Evolutionary conservation across 2,888 invertebrate genomes (phyloP).

Genomic region (Furcula furcula): DNA sequence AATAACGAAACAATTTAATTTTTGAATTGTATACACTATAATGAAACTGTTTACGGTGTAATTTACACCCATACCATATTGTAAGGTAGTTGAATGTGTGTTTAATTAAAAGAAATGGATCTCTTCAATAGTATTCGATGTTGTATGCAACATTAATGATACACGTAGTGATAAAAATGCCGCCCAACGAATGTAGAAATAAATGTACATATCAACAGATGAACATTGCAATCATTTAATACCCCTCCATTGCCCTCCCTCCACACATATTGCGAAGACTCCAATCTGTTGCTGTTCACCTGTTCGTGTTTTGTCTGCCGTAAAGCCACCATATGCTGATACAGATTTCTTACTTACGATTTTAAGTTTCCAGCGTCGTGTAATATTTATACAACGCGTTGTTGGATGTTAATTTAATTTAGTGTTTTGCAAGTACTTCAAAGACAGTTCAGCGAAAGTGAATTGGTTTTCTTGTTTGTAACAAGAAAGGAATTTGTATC

Average conservation of each 20-base stretch:
- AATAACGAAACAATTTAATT: too few species aligned
- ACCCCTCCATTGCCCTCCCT: background rate
- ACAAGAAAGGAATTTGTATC: too few species aligned
- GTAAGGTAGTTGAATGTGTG: too few species aligned
- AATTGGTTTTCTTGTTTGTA: too few species aligned
- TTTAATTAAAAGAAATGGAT: background rate
- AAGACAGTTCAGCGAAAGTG: too few species aligned
- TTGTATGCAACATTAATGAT: background rate
- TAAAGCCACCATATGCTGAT: background rate
- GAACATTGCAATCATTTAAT: background rate
- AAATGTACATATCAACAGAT: conserved; percentile 11
- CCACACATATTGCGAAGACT: background rate
- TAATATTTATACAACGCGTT: too few species aligned
- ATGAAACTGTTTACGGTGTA: too few species aligned
- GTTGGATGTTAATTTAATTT: too few species aligned
- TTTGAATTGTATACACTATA: too few species aligned
- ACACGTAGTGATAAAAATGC: conserved; percentile 15
- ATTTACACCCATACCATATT: too few species aligned
- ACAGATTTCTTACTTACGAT: background rate
- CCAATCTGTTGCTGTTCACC: conserved; percentile 8
- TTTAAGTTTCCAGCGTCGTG: too few species aligned
- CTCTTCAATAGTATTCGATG: background rate
- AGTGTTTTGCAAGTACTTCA: too few species aligned
- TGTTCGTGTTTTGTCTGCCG: background rate
- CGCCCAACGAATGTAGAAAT: conserved; percentile 26